Evolutionary conservation across 2,113 vertebrate genomes (phyloP).

Genomic region (Glareola pratincola): DNA sequence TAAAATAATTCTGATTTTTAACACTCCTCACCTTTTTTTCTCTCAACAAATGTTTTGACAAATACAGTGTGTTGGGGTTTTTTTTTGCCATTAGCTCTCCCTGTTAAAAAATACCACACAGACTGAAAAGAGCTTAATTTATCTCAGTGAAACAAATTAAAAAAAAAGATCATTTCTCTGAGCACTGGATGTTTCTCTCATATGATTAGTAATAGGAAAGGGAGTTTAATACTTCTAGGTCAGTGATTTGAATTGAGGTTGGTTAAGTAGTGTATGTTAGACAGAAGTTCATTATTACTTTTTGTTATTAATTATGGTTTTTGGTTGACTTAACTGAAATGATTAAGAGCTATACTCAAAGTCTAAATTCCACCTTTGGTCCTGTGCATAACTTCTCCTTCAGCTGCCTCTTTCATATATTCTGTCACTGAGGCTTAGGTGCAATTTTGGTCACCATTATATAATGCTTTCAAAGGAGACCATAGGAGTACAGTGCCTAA

Average conservation of each 20-base stretch:
- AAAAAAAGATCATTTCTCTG: not conserved
- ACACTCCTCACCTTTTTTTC: not conserved
- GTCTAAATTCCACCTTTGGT: not conserved
- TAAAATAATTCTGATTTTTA: not conserved
- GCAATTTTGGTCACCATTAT: not conserved
- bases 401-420: not conserved
- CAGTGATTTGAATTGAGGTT: constrained; percentile 36
- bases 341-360: not conserved
- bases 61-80: not conserved
- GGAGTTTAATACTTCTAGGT: constrained; percentile 35
- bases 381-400: not conserved
- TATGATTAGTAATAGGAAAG: not conserved
- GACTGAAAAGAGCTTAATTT: not conserved
- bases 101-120: not conserved
- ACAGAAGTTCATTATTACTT: constrained; percentile 22
- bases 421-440: not conserved
- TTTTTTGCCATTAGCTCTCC: not conserved
- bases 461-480: not conserved
- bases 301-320: not conserved
- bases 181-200: not conserved
- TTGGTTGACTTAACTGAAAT: constrained; percentile 1
- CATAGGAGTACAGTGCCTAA: not conserved
- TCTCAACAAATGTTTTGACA: not conserved
- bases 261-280: constrained; percentile 11
- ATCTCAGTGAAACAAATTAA: not conserved